Base-by-base conservation (phyloP, 2,888 invertebrate species). In the Lepidonotus clava region DNA sequence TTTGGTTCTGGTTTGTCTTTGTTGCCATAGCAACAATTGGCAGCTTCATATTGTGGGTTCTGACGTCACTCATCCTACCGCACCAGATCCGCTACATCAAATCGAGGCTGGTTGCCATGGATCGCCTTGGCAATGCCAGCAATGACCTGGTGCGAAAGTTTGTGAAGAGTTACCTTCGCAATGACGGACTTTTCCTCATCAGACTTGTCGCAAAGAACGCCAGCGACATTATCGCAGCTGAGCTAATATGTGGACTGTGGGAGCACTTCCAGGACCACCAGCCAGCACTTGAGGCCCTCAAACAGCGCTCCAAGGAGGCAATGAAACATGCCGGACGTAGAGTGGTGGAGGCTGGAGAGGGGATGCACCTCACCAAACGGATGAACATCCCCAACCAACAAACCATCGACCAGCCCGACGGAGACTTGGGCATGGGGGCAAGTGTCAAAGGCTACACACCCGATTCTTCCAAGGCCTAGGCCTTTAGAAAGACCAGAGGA, bases 171-270 rank as follows among this genome's bases (percentile, higher is more conserved):
- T 90, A 88, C 84, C 80, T 90, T 21, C 76, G 88, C 21, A 41
- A 89, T 24, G 90, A 90, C 46, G 90, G 90, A 18, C 83, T 88
- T 24, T 90, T 90, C 83, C 67, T 90, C 32, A 87, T 90, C n/a
- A 67, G 89, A 28, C 56, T 90, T 41, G 89, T 90, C n/a, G 87
- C 84, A 21, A 88, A 89, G 86, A 90, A 90, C 83, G 83, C 90
- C n/a, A 90, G 88, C 56, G 89, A 90, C 80, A 80, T 90, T 5
- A 86, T 90, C 21, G 88, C 90, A 5, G 90, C 90, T 14, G 90
- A 90, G 66, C 85, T 90, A 5, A 84, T 90, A 8, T 84, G 85
- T 38, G 90, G 89, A 2, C 86, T 90, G 34, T 90, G 89, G 88
- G 88, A 87, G 34, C 84, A 85, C 14, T 87, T 38, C 41, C 32